A percentile compares a stretch with the other conserved stretches of the same genome.
Conservation (phyloP, 1,140 invertebrate species). For the Lepidurus couesii region DNA sequence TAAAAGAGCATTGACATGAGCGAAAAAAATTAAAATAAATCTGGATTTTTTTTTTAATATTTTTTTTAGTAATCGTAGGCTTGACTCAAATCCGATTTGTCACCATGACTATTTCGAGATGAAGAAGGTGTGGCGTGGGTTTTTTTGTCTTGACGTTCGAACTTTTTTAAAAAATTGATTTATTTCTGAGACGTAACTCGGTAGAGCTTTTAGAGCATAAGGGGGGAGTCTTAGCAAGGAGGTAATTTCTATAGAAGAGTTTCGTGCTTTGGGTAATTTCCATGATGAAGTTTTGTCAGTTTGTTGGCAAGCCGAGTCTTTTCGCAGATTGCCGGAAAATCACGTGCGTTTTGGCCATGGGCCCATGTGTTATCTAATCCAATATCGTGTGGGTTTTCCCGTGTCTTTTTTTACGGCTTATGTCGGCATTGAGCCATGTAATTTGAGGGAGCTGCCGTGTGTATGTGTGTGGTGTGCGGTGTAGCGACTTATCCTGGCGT, state of each 20-base stretch:
- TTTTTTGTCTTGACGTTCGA: too few relatives aligned
- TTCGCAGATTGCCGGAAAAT: constrained; percentile 15
- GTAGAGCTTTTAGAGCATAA: too few relatives aligned
- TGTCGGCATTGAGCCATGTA: constrained; percentile 18
- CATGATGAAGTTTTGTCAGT: neutral
- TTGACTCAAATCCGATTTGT: too few relatives aligned
- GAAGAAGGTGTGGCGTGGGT: too few relatives aligned
- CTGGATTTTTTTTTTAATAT: too few relatives aligned
- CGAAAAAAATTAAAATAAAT: too few relatives aligned
- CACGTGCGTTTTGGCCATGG: neutral
- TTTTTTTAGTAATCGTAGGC: too few relatives aligned
- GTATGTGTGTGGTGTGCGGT: neutral
- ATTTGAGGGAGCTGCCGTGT: neutral
- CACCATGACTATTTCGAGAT: too few relatives aligned
- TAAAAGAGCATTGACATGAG: too few relatives aligned
- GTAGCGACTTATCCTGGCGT: neutral
- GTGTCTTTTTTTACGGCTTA: neutral
- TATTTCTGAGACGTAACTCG: too few relatives aligned
- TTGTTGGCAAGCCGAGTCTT: neutral
- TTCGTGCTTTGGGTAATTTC: neutral
- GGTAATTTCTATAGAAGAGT: neutral
- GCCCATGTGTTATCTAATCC: constrained; percentile 21
- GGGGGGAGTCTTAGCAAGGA: neutral
- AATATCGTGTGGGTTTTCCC: constrained; percentile 15
- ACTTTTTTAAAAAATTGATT: too few relatives aligned